phyloP scores from a whole-genome alignment of 2,797 vertebrate genomes.

The Epinephelus awoara region DNA sequence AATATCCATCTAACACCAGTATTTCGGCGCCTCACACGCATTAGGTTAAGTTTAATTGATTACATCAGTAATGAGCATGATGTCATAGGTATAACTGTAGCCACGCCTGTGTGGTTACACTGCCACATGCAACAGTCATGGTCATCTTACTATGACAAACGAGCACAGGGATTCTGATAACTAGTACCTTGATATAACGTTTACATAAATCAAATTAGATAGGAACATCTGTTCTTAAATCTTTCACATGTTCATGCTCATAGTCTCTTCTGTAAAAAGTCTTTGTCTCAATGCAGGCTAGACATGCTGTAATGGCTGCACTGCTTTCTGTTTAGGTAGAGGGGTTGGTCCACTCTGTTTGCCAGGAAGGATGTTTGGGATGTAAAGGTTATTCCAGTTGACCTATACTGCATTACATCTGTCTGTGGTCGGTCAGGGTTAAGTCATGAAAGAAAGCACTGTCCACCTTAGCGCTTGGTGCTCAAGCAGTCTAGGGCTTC shows the following conservation, averaged over 20 bases:
- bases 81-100: conserved; percentile 22
- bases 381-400: conserved; percentile 22
- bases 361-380: neutral
- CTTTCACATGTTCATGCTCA: conserved; percentile 5
- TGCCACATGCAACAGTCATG: neutral
- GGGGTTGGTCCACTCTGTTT: neutral
- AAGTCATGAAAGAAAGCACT: neutral
- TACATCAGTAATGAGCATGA: conserved; percentile 9
- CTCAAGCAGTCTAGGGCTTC: neutral
- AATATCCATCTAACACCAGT: neutral
- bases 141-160: neutral
- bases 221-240: neutral
- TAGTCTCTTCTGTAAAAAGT: neutral
- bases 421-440: conserved; percentile 11
- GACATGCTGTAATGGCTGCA: conserved; percentile 13
- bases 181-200: neutral
- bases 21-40: neutral
- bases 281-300: conserved; percentile 8
- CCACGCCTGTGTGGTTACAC: neutral
- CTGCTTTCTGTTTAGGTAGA: conserved; percentile 24
- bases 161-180: neutral
- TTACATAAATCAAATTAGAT: neutral
- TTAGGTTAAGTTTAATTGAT: conserved; percentile 15
- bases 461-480: neutral
- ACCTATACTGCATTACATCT: neutral